phyloP scores from a whole-genome alignment of 2,888 invertebrate species.

The Leistus spinibarbis region DNA sequence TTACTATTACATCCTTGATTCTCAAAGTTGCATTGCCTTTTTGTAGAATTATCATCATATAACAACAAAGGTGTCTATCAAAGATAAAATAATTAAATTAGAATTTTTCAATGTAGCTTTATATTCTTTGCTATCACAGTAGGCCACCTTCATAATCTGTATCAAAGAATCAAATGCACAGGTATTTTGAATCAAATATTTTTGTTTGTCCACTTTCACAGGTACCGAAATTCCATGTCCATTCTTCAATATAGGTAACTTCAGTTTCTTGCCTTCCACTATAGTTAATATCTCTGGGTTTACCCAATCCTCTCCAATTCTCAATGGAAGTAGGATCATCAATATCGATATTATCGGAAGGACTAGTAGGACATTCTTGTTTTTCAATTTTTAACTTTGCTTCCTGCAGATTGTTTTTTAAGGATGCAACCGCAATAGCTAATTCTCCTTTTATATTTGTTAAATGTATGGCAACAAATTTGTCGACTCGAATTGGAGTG shows the following conservation, averaged over 20 bases:
- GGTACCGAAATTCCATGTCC: background rate
- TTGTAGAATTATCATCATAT: no score
- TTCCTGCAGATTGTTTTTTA: no score
- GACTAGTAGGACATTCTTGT: background rate
- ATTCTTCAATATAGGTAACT: background rate
- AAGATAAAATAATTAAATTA: background rate
- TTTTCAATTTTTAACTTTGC: background rate
- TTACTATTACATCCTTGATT: no score
- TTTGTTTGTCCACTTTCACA: background rate
- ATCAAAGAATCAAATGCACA: background rate
- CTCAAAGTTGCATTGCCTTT: no score
- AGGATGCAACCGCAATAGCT: no score
- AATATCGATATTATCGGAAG: background rate
- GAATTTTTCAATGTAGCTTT: background rate
- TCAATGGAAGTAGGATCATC: background rate
- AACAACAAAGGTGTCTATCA: background rate
- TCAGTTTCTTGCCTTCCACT: background rate
- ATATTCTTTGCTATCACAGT: background rate
- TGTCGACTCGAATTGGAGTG: background rate
- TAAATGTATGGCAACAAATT: background rate
- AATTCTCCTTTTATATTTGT: background rate
- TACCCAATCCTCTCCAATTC: background rate
- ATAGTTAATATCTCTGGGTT: background rate
- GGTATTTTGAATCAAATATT: background rate
- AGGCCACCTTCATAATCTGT: conserved; percentile 23